These are phyloP conservation scores for Mus minutoides DNA, from an alignment of 2,797 vertebrate genomes.

Conservation along the genomic window DNA sequence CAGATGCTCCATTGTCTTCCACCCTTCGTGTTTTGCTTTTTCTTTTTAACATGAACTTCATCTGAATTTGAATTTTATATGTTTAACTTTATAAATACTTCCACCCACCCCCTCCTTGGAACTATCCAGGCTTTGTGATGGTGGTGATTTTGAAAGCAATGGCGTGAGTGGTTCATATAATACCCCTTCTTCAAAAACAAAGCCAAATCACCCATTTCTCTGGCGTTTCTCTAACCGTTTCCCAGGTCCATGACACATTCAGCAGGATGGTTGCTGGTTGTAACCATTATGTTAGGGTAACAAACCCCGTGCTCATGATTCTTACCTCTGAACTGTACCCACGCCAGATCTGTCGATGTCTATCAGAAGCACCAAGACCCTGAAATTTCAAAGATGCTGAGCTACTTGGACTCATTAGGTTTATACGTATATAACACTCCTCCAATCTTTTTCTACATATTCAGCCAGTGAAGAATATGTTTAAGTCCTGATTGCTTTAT, in stretches of 20 bases:
- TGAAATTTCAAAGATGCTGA: background rate
- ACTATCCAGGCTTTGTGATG: background rate
- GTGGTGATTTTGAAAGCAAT: no score
- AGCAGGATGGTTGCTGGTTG: background rate
- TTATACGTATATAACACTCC: background rate
- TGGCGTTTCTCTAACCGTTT: background rate
- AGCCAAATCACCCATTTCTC: background rate
- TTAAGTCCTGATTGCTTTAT: background rate
- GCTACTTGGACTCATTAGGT: background rate
- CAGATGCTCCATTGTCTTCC: background rate
- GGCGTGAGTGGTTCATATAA: background rate
- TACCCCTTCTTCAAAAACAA: background rate
- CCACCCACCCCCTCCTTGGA: background rate
- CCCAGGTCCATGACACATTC: background rate
- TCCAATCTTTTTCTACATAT: conserved; percentile 1
- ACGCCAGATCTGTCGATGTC: background rate
- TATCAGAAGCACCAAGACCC: background rate
- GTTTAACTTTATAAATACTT: background rate
- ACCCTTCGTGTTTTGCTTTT: background rate
- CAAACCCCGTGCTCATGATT: background rate
- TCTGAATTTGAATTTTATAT: background rate
- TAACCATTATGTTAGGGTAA: background rate
- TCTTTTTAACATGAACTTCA: background rate
- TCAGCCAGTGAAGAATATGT: background rate
- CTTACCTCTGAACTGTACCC: background rate